Evolutionary conservation across 2,797 vertebrate genomes (phyloP), one percentile per base, ranked within the genome.

Genomic region (Syndactyla subalaris): DNA sequence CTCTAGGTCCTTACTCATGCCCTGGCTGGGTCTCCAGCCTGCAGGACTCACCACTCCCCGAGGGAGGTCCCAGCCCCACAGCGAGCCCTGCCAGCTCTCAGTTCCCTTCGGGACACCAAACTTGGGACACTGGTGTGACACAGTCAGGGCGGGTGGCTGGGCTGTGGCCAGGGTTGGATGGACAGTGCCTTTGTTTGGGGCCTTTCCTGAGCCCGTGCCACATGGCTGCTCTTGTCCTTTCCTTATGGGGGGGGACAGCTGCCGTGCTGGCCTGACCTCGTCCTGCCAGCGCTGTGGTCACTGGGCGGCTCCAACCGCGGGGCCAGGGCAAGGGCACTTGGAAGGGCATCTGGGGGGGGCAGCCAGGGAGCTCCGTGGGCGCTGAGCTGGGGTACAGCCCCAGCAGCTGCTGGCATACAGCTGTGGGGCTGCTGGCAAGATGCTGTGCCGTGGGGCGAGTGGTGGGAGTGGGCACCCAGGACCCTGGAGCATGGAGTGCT

Each of bases 1-100:
- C 10, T 4, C 41, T 16, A 4, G 15, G 17, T 22, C 38, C 63
- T 11, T 15, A 26, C 7, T 23, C 10, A 0, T 20, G 20, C 34
- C 34, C 41, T 45, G 63, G 8, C 63, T 27, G 61, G 19, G 38
- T 14, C 45, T 32, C 63, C 32, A 7, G 8, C 34, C 24, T 2
- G 4, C 5, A 1, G 23, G 73, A 26, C 9, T 2, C 0, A n/a
- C 54, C 16, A 2, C 24, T 54, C 12, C 26, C 32, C 3, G 1
- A 66, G 30, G 3, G 1, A 66, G 30, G 3, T 43, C 0, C 5
- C 12, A 15, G 20, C 26, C 68, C 51, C 7, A 20, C 38, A 57
- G 75, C 11, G 52, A 16, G 38, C 62, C n/a, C 51, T 29, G 54
- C 62, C 70, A 26, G 32, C 52, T 7, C 26, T 62, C 12, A 10